phyloP scores from a whole-genome alignment of 2,888 invertebrate genomes.

The Byasa hedistus region DNA sequence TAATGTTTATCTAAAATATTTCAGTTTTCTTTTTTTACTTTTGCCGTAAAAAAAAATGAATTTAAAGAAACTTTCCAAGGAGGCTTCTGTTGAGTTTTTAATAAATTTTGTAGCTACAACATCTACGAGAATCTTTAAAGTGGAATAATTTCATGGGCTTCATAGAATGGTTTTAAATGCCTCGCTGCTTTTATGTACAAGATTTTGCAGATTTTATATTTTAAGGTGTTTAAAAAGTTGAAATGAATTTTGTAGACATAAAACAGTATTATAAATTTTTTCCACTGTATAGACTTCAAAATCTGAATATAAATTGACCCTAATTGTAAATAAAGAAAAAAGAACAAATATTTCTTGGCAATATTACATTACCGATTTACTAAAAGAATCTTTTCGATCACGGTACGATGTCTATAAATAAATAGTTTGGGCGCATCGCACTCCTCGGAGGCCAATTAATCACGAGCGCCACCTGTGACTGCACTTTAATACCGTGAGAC shows the following conservation, averaged over 20 bases:
- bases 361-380: slow-evolving; percentile 45
- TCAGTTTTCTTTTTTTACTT: slow-evolving; percentile 21
- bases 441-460: slow-evolving; percentile 64
- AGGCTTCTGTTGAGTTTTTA: background rate
- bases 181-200: background rate
- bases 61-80: background rate
- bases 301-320: no score
- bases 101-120: background rate
- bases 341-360: background rate
- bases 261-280: background rate
- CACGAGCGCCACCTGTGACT: slow-evolving; percentile 65
- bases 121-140: background rate
- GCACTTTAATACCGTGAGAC: slow-evolving; percentile 51
- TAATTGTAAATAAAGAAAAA: background rate
- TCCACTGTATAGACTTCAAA: no score
- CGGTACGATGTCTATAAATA: slow-evolving; percentile 47
- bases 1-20: slow-evolving; percentile 56
- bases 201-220: background rate
- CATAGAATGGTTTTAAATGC: background rate
- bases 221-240: background rate
- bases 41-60: background rate
- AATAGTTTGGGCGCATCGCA: slow-evolving; percentile 55
- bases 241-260: background rate
- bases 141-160: slow-evolving; percentile 3
- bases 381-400: slow-evolving; percentile 48